Conservation (phyloP, 2,797 vertebrate genomes). For the Propithecus perrieri region DNA sequence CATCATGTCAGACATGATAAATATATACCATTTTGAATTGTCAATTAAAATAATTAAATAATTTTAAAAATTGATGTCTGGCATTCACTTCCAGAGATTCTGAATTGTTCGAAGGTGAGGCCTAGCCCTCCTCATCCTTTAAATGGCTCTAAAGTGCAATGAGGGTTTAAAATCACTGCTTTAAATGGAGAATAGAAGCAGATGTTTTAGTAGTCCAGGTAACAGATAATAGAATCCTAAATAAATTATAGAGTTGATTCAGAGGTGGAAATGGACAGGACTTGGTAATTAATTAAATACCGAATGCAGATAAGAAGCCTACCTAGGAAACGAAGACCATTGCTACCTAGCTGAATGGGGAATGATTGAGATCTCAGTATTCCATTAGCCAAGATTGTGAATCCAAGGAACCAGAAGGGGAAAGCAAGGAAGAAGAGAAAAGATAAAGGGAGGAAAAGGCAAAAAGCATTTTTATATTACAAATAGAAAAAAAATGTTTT, state of each 20-base stretch:
- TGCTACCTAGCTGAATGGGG: neutral
- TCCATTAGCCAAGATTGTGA: neutral
- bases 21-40: neutral
- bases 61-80: neutral
- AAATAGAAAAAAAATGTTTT: neutral
- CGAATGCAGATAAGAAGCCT: neutral
- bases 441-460: neutral
- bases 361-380: neutral
- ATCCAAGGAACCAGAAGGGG: neutral
- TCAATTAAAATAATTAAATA: neutral
- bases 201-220: neutral
- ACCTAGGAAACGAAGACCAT: neutral
- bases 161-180: neutral
- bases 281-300: neutral
- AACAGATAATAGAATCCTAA: neutral
- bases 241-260: neutral
- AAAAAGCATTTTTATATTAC: neutral
- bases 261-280: neutral
- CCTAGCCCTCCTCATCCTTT: neutral
- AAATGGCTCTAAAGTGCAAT: neutral
- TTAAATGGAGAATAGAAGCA: neutral
- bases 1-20: neutral
- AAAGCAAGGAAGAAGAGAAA: neutral
- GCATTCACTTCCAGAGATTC: neutral
- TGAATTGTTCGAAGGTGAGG: neutral